phyloP scores from a whole-genome alignment of 2,888 invertebrate genomes.

The Dryobotodes eremita region DNA sequence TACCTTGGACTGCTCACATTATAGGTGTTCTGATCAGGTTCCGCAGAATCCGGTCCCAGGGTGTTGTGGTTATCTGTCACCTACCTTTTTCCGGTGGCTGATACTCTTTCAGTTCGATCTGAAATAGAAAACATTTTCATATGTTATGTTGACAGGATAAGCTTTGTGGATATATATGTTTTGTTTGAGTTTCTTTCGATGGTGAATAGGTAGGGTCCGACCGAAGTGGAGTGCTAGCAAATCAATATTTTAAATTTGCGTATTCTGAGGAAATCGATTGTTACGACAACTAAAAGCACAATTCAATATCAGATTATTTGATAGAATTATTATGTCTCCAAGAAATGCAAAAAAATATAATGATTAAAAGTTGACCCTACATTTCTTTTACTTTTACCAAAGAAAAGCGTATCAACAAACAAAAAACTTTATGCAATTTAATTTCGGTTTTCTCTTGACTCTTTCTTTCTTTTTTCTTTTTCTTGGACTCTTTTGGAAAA shows the following conservation, averaged over 20 bases:
- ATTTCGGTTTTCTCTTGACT: too few species aligned
- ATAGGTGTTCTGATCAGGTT: constrained; percentile 26
- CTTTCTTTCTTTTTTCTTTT: too few species aligned
- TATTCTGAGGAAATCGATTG: not conserved
- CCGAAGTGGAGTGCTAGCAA: not conserved
- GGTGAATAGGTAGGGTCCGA: not conserved
- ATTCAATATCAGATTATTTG: too few species aligned
- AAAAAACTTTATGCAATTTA: not conserved
- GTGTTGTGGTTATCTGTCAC: constrained; percentile 43
- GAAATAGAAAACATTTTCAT: not conserved
- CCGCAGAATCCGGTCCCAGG: constrained; percentile 54
- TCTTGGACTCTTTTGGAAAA: too few species aligned
- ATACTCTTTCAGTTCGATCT: constrained; percentile 54
- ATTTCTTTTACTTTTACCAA: not conserved
- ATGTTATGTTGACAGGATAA: too few species aligned
- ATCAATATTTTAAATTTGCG: not conserved
- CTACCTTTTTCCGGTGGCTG: constrained; percentile 16
- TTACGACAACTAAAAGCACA: not conserved
- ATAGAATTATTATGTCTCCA: not conserved
- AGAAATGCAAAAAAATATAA: too few species aligned
- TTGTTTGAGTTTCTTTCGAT: not conserved
- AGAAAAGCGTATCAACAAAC: not conserved
- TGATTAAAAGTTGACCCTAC: not conserved
- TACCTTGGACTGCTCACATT: constrained; percentile 38
- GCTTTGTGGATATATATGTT: not conserved